Evolutionary conservation across 1,140 invertebrate species (phyloP), one percentile per base, ranked within the genome.

Genomic region (Saccostrea glomerata): DNA sequence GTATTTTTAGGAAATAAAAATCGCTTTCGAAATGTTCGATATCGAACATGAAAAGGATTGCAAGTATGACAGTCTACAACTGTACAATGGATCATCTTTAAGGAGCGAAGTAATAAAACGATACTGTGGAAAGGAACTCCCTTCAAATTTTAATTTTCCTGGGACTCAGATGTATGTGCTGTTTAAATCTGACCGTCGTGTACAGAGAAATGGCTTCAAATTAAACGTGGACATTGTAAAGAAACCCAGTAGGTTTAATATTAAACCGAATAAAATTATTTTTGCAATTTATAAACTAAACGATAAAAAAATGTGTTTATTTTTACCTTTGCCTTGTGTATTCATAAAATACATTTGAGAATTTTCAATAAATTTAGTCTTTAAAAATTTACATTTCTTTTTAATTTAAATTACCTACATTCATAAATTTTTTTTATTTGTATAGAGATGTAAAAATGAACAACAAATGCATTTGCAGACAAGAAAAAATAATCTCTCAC

Each of bases 181-280:
- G 15, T 85, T 85, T 63, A 58, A 12, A 6, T 85, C 84, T 7
- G 84, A 85, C 56, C 55, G 13, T 9, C 17, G 30, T 30, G 30
- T 85, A 9, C 55, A 85, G 30, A 63, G 25, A 20, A 58, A 0
- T 0, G 84, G 84, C 23, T 85, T 85, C 20, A 85, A 60, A 85
- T 40, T 85, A n/a, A 85, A 23, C 23, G 70, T 77, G 70, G 70
- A 77, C n/a, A 84, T 84, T 54, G n/a, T 25, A 55, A 40, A 84
- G n/a, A 55, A 47, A n/a, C 82, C 47, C n/a, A 54, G 82, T 54
- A 55, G 25, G n/a, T n/a, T 23, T 23, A 47, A 6, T 47, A 47
- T 47, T 3, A 47, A 47, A 47, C 47, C 6, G 47, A 47, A 47
- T 47, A 47, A 47, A 9, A 47, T 47, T 47, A 47, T 47, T 6